Evolutionary conservation across 2,113 vertebrate genomes (phyloP), one percentile per base, ranked within the genome.

Genomic region (Brienomyrus longianalis): DNA sequence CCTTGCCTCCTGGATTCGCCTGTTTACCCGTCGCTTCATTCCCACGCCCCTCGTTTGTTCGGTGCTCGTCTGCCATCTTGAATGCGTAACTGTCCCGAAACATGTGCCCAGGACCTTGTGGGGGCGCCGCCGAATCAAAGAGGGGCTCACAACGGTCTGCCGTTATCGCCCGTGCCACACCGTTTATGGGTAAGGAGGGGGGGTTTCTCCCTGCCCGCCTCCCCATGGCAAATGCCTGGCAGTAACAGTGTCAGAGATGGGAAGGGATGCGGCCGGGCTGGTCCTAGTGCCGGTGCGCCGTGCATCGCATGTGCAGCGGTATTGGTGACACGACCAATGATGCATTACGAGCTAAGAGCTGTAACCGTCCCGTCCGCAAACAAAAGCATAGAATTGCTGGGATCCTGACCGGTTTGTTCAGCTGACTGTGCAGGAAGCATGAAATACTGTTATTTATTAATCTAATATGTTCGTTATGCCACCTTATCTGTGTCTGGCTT

Each of bases 61-160:
- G 21, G 48, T 1, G 17, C 90, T 83, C 83, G 89, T 91, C 85
- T 84, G 23, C 45, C 85, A 90, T 89, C 47, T 89, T 48, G 87
- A 74, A 74, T 88, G 90, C 89, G 51, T 91, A 91, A 92, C 89
- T 91, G 88, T 86, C 48, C 83, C 88, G 88, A 83, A 87, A 86
- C 77, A 35, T 8, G 39, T 77, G 39, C 88, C 89, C 90, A 91
- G 48, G 59, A 66, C n/a, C 8, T 89, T 84, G 77, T 35, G 86
- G 91, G 35, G 62, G 87, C 88, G 87, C 66, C 89, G 84, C 70
- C 88, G 91, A 91, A 89, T 84, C 74, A 83, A 83, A 90, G 83
- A 90, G 88, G 51, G 39, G 39, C 50, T 90, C 89, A 91, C 86
- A 89, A 88, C 84, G 83, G 91, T 89, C 48, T 59, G 27, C 83